Evolutionary conservation across 2,888 invertebrate genomes (phyloP).

Genomic region (Rhagonycha fulva): DNA sequence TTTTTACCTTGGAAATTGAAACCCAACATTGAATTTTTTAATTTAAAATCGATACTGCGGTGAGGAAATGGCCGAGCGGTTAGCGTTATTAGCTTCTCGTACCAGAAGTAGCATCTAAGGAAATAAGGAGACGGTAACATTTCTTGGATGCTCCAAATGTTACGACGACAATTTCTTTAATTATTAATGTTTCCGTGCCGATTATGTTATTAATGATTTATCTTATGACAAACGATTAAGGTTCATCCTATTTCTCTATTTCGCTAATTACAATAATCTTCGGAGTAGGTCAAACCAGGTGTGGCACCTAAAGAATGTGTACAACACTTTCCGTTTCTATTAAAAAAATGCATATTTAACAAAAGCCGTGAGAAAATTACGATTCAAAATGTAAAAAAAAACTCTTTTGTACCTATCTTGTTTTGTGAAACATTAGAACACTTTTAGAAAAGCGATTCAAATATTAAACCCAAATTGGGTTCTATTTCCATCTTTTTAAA

Average conservation of each 20-base stretch:
- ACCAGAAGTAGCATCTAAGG: too few relatives aligned
- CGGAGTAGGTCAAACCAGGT: conserved; percentile 27
- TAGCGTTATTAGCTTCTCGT: too few relatives aligned
- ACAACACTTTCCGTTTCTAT: conserved; percentile 26
- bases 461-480: background rate
- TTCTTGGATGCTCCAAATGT: background rate
- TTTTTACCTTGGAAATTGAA: background rate
- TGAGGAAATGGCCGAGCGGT: too few relatives aligned
- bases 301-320: conserved; percentile 23
- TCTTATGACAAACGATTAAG: background rate
- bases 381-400: background rate
- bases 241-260: background rate
- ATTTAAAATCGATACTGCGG: too few relatives aligned
- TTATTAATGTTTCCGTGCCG: background rate
- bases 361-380: conserved; percentile 23
- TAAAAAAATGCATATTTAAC: conserved; percentile 7
- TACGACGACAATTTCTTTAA: background rate
- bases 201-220: background rate
- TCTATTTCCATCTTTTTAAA: background rate
- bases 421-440: background rate
- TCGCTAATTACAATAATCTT: background rate
- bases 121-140: too few relatives aligned
- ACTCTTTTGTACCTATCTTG: background rate
- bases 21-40: background rate
- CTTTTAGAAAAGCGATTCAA: background rate